Percentiles rank a stretch among this genome's conserved stretches.
Evolutionary conservation across 2,797 vertebrate species (phyloP).

Genomic region (Meriones psammophilus): DNA sequence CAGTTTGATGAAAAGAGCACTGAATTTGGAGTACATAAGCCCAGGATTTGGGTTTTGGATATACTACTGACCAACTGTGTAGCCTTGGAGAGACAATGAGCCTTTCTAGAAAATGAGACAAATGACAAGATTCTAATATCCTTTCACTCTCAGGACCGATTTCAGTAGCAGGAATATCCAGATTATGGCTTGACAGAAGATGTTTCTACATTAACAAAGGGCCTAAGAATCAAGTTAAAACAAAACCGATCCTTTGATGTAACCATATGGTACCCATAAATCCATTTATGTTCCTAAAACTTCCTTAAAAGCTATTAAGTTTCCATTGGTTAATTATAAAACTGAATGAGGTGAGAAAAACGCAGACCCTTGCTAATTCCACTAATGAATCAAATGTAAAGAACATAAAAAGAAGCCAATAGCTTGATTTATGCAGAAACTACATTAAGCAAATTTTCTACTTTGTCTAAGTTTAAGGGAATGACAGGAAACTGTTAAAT

Average conservation of each 20-base stretch:
- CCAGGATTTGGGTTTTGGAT: neutral
- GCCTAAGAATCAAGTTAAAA: constrained; percentile 70
- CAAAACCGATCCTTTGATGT: constrained; percentile 82
- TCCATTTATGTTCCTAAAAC: constrained; percentile 81
- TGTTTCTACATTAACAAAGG: constrained; percentile 63
- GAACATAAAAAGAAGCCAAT: constrained; percentile 60
- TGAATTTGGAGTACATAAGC: neutral
- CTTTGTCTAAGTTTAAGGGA: constrained; percentile 54
- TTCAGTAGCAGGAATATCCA: constrained; percentile 43
- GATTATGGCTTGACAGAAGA: constrained; percentile 39
- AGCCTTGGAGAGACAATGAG: constrained; percentile 23
- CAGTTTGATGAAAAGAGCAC: constrained; percentile 13
- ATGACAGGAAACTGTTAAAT: constrained; percentile 17
- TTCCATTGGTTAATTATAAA: constrained; percentile 85
- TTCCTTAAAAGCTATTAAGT: constrained; percentile 81
- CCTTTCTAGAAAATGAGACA: constrained; percentile 23
- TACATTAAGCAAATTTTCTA: constrained; percentile 67
- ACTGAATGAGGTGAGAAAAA: constrained; percentile 82
- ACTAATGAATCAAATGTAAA: constrained; percentile 79
- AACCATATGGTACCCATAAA: constrained; percentile 84
- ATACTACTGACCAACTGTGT: neutral
- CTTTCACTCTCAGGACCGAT: constrained; percentile 37
- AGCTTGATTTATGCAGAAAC: constrained; percentile 65
- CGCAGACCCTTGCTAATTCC: constrained; percentile 78
- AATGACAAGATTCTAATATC: constrained; percentile 8